Percentiles rank a stretch among this genome's conserved stretches.
Evolutionary conservation across 2,113 vertebrate genomes (phyloP).

Genomic region (Hemibagrus wyckioides): DNA sequence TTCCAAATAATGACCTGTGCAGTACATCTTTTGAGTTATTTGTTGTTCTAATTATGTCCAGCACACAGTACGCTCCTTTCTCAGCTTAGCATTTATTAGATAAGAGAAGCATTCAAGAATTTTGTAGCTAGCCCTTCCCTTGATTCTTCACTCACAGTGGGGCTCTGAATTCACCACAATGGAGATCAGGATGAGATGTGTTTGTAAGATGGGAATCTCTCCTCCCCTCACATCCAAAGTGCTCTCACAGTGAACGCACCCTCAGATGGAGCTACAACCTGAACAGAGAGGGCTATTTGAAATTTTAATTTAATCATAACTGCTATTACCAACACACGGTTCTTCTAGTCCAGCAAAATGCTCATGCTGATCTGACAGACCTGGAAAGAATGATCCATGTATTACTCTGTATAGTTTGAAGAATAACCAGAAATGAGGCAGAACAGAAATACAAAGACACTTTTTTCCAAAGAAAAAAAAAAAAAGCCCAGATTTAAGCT

Average conservation of each 20-base stretch:
- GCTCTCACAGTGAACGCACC: neutral
- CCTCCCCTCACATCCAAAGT: neutral
- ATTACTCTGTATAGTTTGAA: neutral
- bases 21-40: neutral
- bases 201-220: neutral
- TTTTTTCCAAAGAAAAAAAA: neutral
- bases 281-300: neutral
- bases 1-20: neutral
- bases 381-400: neutral
- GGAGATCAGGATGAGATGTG: constrained; percentile 31
- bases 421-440: neutral
- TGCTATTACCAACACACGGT: too few species aligned
- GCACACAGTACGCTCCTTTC: neutral
- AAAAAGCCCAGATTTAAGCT: constrained; percentile 21
- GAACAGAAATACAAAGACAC: neutral
- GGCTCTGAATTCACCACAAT: constrained; percentile 60
- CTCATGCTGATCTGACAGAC: neutral
- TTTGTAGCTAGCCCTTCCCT: constrained; percentile 61
- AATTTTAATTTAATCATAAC: neutral
- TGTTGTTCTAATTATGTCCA: constrained; percentile 8
- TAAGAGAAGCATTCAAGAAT: constrained; percentile 30
- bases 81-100: neutral
- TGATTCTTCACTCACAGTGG: constrained; percentile 68
- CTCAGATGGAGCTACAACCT: neutral
- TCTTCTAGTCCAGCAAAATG: neutral